These are phyloP conservation scores for Podarcis muralis DNA, from an alignment of 2,113 vertebrate genomes.

Conservation along the genomic window DNA sequence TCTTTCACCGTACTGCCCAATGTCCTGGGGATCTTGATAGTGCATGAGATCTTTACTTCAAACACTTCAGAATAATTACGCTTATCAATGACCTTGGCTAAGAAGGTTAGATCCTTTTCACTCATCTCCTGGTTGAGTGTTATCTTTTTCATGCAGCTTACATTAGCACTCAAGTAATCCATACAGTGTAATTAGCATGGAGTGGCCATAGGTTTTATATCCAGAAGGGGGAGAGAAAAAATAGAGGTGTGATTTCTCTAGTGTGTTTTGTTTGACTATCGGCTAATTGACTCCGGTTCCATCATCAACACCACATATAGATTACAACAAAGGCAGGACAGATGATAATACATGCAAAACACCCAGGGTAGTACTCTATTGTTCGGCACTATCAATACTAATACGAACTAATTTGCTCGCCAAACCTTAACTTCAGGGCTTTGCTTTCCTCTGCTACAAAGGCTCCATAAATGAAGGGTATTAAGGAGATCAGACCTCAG, in stretches of 20 bases:
- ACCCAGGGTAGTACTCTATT: background rate
- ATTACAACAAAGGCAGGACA: constrained; percentile 7
- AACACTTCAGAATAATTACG: constrained; percentile 73
- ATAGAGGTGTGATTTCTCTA: constrained; percentile 51
- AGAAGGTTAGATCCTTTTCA: constrained; percentile 69
- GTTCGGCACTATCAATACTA: background rate
- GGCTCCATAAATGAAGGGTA: background rate
- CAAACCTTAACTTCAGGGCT: constrained; percentile 5
- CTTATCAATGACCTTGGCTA: constrained; percentile 70
- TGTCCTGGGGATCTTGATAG: constrained; percentile 52
- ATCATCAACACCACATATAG: background rate
- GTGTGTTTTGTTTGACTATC: constrained; percentile 13
- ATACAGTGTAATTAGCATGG: constrained; percentile 68
- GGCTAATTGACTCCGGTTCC: constrained; percentile 42
- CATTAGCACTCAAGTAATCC: constrained; percentile 55
- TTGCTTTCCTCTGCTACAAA: background rate
- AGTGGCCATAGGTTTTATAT: constrained; percentile 52
- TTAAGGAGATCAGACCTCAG: background rate
- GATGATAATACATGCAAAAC: background rate
- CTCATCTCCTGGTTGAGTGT: constrained; percentile 57
- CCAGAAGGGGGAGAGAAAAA: constrained; percentile 3
- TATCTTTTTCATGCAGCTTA: constrained; percentile 75
- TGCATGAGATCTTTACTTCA: constrained; percentile 41
- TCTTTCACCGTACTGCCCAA: background rate
- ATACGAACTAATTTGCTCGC: background rate